Percentiles rank a stretch among this genome's conserved stretches.
These are phyloP conservation scores for Gymnothorax javanicus DNA, from an alignment of 2,797 vertebrate genomes.

Conservation along the genomic window DNA sequence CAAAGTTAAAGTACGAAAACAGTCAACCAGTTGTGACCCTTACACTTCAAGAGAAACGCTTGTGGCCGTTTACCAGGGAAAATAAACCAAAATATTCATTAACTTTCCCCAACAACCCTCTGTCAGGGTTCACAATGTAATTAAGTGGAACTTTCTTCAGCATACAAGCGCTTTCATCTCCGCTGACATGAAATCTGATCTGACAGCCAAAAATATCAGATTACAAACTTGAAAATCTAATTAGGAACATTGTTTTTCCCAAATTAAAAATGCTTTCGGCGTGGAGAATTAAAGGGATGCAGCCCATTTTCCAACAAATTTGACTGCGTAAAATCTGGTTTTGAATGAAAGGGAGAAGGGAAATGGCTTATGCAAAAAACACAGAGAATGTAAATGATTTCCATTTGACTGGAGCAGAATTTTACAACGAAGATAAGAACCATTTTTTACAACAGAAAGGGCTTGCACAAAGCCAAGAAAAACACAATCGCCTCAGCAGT, in stretches of 20 bases:
- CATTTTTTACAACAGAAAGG: not conserved
- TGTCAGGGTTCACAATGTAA: conserved; percentile 20
- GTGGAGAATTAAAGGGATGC: conserved; percentile 5
- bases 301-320: conserved; percentile 1
- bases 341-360: conserved; percentile 23
- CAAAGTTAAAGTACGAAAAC: not conserved
- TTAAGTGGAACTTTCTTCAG: conserved; percentile 33
- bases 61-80: not conserved
- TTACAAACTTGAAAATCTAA: conserved; percentile 37
- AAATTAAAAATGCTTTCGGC: conserved; percentile 21
- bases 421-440: not conserved
- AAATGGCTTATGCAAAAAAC: conserved; percentile 26
- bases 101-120: not conserved
- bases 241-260: conserved; percentile 30
- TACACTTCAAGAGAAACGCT: not conserved
- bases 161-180: conserved; percentile 28
- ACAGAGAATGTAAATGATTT: conserved; percentile 21
- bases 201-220: conserved; percentile 38
- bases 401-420: conserved; percentile 7
- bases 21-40: not conserved
- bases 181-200: conserved; percentile 21
- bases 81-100: not conserved
- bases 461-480: not conserved
- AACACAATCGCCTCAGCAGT: not conserved
- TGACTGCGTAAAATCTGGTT: conserved; percentile 13